Conservation (phyloP, 2,113 vertebrate genomes). For the Pelusios castaneus region DNA sequence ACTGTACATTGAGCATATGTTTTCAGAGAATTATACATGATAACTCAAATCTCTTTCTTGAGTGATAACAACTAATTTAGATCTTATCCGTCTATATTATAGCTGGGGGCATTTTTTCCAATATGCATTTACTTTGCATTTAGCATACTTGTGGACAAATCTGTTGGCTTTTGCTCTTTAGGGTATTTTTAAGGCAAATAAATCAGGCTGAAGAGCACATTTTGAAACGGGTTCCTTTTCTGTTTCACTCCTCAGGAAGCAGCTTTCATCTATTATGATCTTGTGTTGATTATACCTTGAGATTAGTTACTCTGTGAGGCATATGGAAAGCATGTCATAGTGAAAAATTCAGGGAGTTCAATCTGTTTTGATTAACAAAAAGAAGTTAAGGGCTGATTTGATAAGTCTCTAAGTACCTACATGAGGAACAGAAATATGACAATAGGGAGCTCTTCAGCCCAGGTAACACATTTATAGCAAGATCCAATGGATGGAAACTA, state of each 20-base stretch:
- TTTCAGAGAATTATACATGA: neutral
- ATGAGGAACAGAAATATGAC: neutral
- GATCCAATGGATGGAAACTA: neutral
- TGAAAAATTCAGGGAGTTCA: neutral
- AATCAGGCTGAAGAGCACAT: neutral
- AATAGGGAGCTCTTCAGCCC: neutral
- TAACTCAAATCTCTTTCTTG: neutral
- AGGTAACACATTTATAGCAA: rapidly evolving
- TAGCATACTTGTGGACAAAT: neutral
- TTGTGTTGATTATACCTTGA: neutral
- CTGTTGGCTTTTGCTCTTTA: neutral
- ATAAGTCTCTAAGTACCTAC: neutral
- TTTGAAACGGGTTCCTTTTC: neutral
- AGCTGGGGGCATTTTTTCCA: neutral
- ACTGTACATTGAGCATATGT: neutral
- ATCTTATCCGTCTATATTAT: neutral
- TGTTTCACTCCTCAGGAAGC: neutral
- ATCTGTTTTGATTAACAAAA: neutral
- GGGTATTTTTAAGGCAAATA: neutral
- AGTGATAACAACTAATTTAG: neutral
- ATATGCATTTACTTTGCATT: neutral
- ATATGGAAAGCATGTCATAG: neutral
- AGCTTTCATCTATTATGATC: neutral
- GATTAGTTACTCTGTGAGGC: neutral
- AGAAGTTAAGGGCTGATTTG: neutral